A percentile compares a stretch with the other conserved stretches of the same genome.
Evolutionary conservation across 2,888 invertebrate genomes (phyloP).

Genomic region (Rotaria macrura): DNA sequence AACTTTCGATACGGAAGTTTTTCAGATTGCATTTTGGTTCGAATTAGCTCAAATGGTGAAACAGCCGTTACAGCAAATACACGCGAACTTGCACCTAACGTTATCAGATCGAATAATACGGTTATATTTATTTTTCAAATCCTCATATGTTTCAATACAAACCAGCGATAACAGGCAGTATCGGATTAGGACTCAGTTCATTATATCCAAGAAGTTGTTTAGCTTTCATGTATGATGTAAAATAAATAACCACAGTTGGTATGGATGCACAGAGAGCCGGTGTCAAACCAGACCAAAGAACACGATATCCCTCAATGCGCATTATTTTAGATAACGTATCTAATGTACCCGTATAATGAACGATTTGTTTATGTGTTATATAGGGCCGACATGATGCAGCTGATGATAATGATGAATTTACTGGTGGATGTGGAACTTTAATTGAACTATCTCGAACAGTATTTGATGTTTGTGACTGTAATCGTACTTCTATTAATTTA

Average conservation of each 20-base stretch:
- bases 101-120: neutral
- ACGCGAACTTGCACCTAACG: constrained; percentile 57
- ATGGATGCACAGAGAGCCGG: constrained; percentile 90
- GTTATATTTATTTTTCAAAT: neutral
- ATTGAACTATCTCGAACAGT: neutral
- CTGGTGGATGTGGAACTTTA: neutral
- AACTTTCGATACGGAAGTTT: constrained; percentile 57
- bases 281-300: constrained; percentile 91
- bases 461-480: constrained; percentile 69
- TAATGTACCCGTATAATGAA: constrained; percentile 26
- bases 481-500: constrained; percentile 60
- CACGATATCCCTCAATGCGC: constrained; percentile 67
- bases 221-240: constrained; percentile 87
- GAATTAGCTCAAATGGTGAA: constrained; percentile 82
- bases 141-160: neutral
- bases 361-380: neutral
- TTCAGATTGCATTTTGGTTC: constrained; percentile 96
- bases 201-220: constrained; percentile 40
- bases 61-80: constrained; percentile 67
- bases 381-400: neutral
- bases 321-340: constrained; percentile 30
- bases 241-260: constrained; percentile 90
- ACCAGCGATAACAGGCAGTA: constrained; percentile 60
- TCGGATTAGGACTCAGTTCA: constrained; percentile 39
- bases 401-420: neutral